phyloP scores from a whole-genome alignment of 2,113 vertebrate species.

The Condylura cristata region DNA sequence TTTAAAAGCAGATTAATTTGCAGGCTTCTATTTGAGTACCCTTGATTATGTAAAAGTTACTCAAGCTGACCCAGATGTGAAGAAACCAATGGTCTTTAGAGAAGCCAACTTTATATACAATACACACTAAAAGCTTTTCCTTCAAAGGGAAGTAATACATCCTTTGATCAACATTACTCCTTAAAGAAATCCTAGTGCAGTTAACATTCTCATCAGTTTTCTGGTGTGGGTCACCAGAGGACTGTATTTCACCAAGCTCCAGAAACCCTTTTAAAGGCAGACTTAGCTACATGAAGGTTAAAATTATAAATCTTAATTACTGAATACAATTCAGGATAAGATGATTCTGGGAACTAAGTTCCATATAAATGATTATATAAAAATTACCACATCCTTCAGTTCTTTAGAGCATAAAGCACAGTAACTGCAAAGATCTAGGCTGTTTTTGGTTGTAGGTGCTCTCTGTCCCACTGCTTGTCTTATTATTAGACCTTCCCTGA shows the following conservation, averaged over 20 bases:
- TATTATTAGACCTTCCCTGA: conserved; percentile 85
- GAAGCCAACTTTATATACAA: conserved; percentile 72
- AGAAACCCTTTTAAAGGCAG: conserved; percentile 80
- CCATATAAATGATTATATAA: conserved; percentile 82
- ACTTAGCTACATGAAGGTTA: conserved; percentile 70
- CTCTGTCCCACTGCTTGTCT: conserved; percentile 65
- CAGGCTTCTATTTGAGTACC: conserved; percentile 59
- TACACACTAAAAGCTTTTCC: conserved; percentile 70
- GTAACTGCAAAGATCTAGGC: conserved; percentile 82
- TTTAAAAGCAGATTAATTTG: conserved; percentile 69
- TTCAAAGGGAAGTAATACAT: conserved; percentile 67
- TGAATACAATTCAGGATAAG: conserved; percentile 80
- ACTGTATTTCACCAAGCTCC: conserved; percentile 80
- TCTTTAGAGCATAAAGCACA: conserved; percentile 81
- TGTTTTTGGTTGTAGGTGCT: conserved; percentile 79
- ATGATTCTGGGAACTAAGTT: conserved; percentile 83
- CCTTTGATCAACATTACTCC: conserved; percentile 67
- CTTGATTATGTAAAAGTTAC: conserved; percentile 66
- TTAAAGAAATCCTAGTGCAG: conserved; percentile 79
- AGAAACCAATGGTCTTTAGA: conserved; percentile 60
- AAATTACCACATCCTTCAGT: conserved; percentile 80
- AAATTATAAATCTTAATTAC: conserved; percentile 76
- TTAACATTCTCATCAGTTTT: conserved; percentile 81
- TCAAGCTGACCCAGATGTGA: conserved; percentile 39
- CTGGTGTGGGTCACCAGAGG: conserved; percentile 82